Conservation (phyloP, 2,888 invertebrate species). For the Trimorus sp. region DNA sequence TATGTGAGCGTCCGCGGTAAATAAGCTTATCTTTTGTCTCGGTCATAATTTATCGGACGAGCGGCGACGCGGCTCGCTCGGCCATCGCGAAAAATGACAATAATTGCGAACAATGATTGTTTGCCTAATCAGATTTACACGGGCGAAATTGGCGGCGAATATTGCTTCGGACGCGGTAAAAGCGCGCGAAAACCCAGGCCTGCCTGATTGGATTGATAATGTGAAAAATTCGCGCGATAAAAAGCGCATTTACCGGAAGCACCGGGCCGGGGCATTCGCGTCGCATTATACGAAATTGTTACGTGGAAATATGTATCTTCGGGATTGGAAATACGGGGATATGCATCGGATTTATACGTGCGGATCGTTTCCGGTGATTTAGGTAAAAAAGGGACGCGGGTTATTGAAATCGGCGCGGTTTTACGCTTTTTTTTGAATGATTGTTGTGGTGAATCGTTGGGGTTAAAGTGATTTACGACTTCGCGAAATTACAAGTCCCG, state of each 20-base stretch:
- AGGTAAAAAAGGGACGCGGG: slow-evolving; percentile 31
- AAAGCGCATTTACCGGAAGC: slow-evolving; percentile 44
- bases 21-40: slow-evolving; percentile 18
- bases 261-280: slow-evolving; percentile 37
- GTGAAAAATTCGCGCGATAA: slow-evolving; percentile 48
- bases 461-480: no score
- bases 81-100: slow-evolving; percentile 29
- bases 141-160: slow-evolving; percentile 16
- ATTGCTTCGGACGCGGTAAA: slow-evolving; percentile 33
- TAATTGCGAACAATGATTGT: slow-evolving; percentile 25
- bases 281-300: slow-evolving; percentile 54
- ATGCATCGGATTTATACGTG: slow-evolving; percentile 36
- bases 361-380: slow-evolving; percentile 37
- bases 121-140: slow-evolving; percentile 34
- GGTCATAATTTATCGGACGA: slow-evolving; percentile 21
- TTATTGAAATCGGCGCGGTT: slow-evolving; percentile 47
- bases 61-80: slow-evolving; percentile 1
- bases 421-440: slow-evolving; percentile 1
- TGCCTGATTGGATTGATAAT: slow-evolving; percentile 50
- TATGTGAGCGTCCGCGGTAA: not conserved
- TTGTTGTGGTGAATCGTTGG: not conserved
- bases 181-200: slow-evolving; percentile 23
- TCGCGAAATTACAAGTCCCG: no score
- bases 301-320: slow-evolving; percentile 44
- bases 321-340: slow-evolving; percentile 33